Percentiles rank a stretch among this genome's conserved stretches.
Evolutionary conservation across 2,888 invertebrate species (phyloP).

Genomic region (Plagodis dolabraria): DNA sequence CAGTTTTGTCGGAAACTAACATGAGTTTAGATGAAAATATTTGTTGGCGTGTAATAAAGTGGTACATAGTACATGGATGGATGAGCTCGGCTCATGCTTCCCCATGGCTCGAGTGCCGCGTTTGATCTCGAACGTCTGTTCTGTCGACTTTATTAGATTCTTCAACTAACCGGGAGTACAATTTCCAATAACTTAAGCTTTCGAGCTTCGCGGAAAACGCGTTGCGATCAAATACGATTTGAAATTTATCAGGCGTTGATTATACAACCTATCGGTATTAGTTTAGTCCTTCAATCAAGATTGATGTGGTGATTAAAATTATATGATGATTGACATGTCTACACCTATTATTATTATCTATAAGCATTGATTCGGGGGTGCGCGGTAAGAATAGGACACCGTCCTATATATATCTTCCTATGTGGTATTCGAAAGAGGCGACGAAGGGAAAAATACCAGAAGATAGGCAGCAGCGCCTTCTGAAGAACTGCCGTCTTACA

Average conservation of each 20-base stretch:
- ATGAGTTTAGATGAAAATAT: background rate
- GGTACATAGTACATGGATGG: background rate
- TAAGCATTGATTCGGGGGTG: no score
- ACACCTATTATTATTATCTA: no score
- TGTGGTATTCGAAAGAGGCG: no score
- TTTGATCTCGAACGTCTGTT: constrained; percentile 28
- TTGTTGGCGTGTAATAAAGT: background rate
- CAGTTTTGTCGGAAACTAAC: no score
- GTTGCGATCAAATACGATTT: constrained; percentile 20
- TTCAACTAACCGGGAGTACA: constrained; percentile 24
- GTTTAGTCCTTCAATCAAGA: no score
- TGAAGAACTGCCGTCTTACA: no score
- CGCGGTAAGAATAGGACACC: no score
- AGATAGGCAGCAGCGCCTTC: no score
- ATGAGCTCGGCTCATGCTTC: constrained; percentile 9
- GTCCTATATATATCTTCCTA: no score
- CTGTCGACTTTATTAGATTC: constrained; percentile 33
- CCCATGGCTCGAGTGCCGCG: constrained; percentile 25
- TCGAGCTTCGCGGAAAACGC: constrained; percentile 31
- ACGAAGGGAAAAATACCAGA: no score
- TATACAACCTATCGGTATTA: background rate
- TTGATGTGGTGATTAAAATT: no score
- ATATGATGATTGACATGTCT: no score
- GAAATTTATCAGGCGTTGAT: constrained; percentile 14
- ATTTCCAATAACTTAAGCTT: constrained; percentile 38